Percentiles rank a stretch among this genome's conserved stretches.
Conservation (phyloP, 2,797 vertebrate genomes). For the Rachycentron canadum region DNA sequence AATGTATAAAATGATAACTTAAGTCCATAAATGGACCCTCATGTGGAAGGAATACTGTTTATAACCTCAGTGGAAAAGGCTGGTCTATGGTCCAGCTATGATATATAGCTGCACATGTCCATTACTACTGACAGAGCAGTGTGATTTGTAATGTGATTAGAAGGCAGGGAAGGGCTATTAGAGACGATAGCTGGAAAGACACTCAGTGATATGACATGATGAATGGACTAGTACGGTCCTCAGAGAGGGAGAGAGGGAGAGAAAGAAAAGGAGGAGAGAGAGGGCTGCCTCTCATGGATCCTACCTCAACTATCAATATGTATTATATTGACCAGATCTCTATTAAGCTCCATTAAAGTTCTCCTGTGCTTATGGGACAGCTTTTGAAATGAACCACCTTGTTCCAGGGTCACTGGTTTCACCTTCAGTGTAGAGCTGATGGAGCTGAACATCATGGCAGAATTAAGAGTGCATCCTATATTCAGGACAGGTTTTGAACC, state of each 20-base stretch:
- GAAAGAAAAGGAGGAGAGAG: conserved; percentile 9
- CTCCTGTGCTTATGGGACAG: conserved; percentile 45
- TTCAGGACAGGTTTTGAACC: conserved; percentile 15
- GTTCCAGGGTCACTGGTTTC: conserved; percentile 46
- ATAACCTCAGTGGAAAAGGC: conserved; percentile 27
- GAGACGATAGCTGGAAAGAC: conserved; percentile 60
- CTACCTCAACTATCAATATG: conserved; percentile 52
- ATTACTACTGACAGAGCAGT: conserved; percentile 62
- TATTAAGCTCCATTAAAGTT: conserved; percentile 51
- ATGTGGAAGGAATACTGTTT: conserved; percentile 4
- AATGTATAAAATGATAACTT: conserved; percentile 5
- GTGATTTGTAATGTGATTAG: conserved; percentile 79
- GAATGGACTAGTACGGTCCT: conserved; percentile 50
- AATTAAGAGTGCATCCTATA: conserved; percentile 1
- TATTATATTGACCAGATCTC: conserved; percentile 61
- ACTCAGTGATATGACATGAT: conserved; percentile 65
- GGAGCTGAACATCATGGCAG: conserved; percentile 31
- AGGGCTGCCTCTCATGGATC: conserved; percentile 25
- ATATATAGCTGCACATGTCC: conserved; percentile 38
- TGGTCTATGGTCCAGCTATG: conserved; percentile 12
- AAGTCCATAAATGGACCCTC: neutral
- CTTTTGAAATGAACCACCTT: conserved; percentile 34
- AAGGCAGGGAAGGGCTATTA: conserved; percentile 55
- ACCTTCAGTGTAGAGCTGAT: conserved; percentile 54
- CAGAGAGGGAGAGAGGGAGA: conserved; percentile 26